Evolutionary conservation across 2,113 vertebrate genomes (phyloP), one percentile per base, ranked within the genome.

Genomic region (Petrocephalus microphthalmus): DNA sequence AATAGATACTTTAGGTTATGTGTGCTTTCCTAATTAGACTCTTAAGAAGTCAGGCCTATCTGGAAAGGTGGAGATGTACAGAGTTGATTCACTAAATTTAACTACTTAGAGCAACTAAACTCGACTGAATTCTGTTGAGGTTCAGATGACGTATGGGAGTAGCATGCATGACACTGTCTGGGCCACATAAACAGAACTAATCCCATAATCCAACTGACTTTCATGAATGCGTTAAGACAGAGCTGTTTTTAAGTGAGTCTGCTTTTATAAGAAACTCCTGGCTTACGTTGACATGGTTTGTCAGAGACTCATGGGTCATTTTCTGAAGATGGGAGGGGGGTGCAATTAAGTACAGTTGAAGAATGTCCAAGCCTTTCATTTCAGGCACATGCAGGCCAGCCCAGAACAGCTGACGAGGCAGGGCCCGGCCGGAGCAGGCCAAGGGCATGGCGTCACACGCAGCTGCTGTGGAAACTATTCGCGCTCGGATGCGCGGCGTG

Each of bases 391-490:
- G 45, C 20, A 83, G 81, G 20, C 19, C 67, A n/a, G 49, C 51
- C 49, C 25, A 10, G 25, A 11, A 53, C 47, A 54, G 87, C 67
- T 22, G 71, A 81, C 1, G 67, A 56, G 25, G 13, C 29, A 29
- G 29, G 25, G 10, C 3, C 45, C 45, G 25, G 45, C n/a, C 20
- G 5, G n/a, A n/a, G 25, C 1, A 1, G 3, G 10, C 42, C 60
- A 67, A 64, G 17, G 87, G 19, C 47, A 22, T 19, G 1, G 52
- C 25, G 11, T 33, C 84, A 17, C 53, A 20, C 13, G 52, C 87
- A 88, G 67, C 17, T 81, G 29, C 67, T 81, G 87, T 22, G 87
- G 51, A 88, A 88, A 81, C n/a, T 49, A 49, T 20, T 42, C 5
- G 71, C 1, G 2, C 71, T 78, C 11, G 33, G 33, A 74, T 74